A percentile compares a stretch with the other conserved stretches of the same genome.
These are phyloP conservation scores for Acropora tenuis DNA, from an alignment of 64 coral and sea anemone species.

Conservation along the genomic window DNA sequence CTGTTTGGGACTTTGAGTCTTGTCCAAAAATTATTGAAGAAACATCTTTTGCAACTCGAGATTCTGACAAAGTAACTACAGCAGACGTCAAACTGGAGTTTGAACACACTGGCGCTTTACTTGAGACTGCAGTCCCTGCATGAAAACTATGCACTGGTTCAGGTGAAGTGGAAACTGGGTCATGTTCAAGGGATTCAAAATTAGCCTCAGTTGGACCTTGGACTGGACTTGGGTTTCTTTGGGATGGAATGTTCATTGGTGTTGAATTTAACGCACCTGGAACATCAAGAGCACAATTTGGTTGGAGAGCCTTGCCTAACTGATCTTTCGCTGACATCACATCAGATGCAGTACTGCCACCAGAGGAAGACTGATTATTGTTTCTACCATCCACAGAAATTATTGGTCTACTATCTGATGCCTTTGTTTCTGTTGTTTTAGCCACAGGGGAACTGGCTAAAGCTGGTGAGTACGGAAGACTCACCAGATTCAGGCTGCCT, in stretches of 20 bases:
- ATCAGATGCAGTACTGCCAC: neutral
- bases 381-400: neutral
- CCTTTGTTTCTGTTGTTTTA: neutral
- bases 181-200: neutral
- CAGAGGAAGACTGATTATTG: neutral
- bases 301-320: constrained; percentile 20
- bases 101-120: neutral
- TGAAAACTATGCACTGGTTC: neutral
- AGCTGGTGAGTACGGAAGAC: neutral
- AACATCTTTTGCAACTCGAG: too few relatives aligned
- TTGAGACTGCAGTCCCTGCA: neutral
- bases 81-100: neutral
- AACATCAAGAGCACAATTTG: neutral
- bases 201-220: neutral
- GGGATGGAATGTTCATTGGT: neutral
- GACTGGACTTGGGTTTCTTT: neutral
- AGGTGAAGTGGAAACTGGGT: neutral
- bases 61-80: neutral
- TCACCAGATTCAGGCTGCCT: neutral
- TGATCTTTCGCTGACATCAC: constrained; percentile 25
- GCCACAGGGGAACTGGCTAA: neutral
- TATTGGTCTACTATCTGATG: neutral
- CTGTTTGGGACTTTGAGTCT: too few relatives aligned
- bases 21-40: too few relatives aligned
- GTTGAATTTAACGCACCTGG: neutral